A percentile compares a stretch with the other conserved stretches of the same genome.
Conservation (phyloP, 2,888 invertebrate species). For the Callyntrura sp. region DNA sequence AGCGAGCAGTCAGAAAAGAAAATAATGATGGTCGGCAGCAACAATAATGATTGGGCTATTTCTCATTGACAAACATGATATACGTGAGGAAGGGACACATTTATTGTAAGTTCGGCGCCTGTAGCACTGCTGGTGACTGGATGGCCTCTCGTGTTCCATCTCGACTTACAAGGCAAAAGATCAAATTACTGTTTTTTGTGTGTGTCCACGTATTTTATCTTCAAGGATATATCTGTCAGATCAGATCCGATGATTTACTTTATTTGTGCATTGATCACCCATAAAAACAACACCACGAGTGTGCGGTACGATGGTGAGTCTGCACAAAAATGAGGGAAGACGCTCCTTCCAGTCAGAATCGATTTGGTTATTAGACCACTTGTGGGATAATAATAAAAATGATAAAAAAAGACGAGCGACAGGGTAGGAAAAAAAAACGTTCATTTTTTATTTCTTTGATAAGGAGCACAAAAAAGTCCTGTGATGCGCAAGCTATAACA, state of each 20-base stretch:
- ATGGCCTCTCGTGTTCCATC: constrained; percentile 9
- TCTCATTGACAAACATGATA: constrained; percentile 18
- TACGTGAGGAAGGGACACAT: constrained; percentile 26
- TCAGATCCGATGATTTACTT: constrained; percentile 30
- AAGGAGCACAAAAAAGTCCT: neutral
- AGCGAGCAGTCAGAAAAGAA: constrained; percentile 13
- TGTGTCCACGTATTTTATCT: constrained; percentile 27
- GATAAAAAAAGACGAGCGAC: neutral
- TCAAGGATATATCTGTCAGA: constrained; percentile 22
- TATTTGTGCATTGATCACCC: constrained; percentile 43
- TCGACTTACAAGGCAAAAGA: constrained; percentile 17
- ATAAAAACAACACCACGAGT: neutral
- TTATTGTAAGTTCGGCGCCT: neutral
- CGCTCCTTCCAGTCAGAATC: neutral
- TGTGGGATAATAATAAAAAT: constrained; percentile 2
- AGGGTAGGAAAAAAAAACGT: neutral
- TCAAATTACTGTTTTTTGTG: constrained; percentile 16
- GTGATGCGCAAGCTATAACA: neutral
- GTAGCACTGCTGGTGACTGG: neutral
- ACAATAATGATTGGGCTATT: constrained; percentile 40
- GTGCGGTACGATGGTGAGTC: neutral
- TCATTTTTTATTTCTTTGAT: constrained; percentile 1
- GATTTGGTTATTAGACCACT: constrained; percentile 17
- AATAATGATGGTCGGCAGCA: constrained; percentile 23
- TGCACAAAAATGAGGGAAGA: neutral